Conservation (phyloP, 2,888 invertebrate species). For the Beris morrisii region DNA sequence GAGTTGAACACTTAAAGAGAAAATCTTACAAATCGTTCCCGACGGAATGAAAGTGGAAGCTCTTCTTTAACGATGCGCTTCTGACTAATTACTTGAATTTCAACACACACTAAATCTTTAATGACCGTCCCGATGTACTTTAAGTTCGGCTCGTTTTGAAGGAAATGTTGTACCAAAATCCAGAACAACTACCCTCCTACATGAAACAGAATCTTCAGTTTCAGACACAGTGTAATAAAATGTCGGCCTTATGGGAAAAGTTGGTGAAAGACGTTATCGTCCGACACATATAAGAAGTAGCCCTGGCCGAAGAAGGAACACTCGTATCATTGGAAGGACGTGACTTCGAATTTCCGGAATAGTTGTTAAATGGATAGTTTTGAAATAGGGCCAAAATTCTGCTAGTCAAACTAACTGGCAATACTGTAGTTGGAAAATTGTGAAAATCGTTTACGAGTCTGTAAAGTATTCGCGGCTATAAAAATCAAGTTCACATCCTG, state of each 20-base stretch:
- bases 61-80: slow-evolving; percentile 4
- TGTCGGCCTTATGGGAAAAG: slow-evolving; percentile 27
- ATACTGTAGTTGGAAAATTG: no score
- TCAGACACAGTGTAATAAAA: slow-evolving; percentile 25
- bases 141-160: slow-evolving; percentile 20
- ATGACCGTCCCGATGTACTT: slow-evolving; percentile 17
- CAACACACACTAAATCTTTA: slow-evolving; percentile 29
- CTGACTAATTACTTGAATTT: slow-evolving; percentile 26
- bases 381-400: no score
- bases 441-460: no score
- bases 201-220: not conserved
- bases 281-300: slow-evolving; percentile 6
- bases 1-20: no score
- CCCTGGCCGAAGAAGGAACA: not conserved
- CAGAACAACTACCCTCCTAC: not conserved
- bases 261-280: slow-evolving; percentile 4
- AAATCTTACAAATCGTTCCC: not conserved
- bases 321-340: slow-evolving; percentile 24
- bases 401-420: no score
- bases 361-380: no score
- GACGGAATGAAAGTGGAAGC: not conserved
- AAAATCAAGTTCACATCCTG: no score
- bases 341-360: slow-evolving; percentile 19
- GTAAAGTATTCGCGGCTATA: no score
- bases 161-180: not conserved